phyloP scores from a whole-genome alignment of 2,888 invertebrate genomes.

The Helicoverpa assulta region DNA sequence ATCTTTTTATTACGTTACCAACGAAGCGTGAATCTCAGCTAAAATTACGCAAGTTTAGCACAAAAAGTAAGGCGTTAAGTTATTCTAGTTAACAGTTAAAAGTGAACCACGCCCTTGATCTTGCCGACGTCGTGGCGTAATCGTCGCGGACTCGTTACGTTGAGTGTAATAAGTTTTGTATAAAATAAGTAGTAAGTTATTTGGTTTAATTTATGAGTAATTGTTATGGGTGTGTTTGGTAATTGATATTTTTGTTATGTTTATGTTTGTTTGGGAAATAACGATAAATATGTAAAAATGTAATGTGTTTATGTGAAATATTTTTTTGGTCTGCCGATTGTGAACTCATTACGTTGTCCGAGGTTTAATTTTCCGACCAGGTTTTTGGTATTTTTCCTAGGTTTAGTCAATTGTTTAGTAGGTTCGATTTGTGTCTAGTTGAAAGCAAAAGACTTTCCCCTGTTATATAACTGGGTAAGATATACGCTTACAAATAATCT shows the following conservation, averaged over 20 bases:
- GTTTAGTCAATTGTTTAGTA: too few species aligned
- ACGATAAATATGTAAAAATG: too few species aligned
- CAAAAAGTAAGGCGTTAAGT: constrained; percentile 35
- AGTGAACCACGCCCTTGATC: constrained; percentile 73
- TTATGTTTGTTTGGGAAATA: background rate
- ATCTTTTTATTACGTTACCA: constrained; percentile 13
- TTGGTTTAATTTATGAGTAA: constrained; percentile 20
- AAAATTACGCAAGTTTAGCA: constrained; percentile 38
- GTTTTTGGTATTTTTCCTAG: too few species aligned
- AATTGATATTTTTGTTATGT: constrained; percentile 20
- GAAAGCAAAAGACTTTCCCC: too few species aligned
- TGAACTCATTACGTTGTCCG: too few species aligned
- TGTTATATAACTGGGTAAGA: too few species aligned
- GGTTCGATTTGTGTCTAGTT: too few species aligned
- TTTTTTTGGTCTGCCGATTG: too few species aligned
- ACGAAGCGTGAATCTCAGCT: constrained; percentile 45
- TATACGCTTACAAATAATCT: too few species aligned
- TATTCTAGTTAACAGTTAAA: constrained; percentile 49
- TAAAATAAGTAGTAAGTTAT: constrained; percentile 10
- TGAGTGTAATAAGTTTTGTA: constrained; percentile 23
- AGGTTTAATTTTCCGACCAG: too few species aligned
- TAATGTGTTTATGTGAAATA: too few species aligned
- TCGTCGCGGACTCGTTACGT: constrained; percentile 36
- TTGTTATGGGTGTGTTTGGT: constrained; percentile 5
- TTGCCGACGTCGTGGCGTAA: constrained; percentile 61